Conservation (phyloP, 2,113 vertebrate genomes). For the Chionodraco myersi region DNA sequence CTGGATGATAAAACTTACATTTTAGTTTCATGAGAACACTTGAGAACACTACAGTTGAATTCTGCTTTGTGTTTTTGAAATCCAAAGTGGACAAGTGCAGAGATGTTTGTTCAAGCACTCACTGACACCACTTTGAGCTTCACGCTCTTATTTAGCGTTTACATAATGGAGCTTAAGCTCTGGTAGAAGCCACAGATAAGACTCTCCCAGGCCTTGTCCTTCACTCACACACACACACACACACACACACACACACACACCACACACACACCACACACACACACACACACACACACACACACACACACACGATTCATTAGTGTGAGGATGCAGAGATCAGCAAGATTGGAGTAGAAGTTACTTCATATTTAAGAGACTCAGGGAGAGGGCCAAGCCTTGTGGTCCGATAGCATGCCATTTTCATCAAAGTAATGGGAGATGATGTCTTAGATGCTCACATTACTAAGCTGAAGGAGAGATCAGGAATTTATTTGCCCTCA, state of each 20-base stretch:
- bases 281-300: conserved; percentile 7
- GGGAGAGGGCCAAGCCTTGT: conserved; percentile 55
- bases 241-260: conserved; percentile 17
- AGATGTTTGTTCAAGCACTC: conserved; percentile 55
- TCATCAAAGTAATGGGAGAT: conserved; percentile 74
- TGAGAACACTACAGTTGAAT: conserved; percentile 21
- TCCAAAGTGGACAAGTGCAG: conserved; percentile 46
- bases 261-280: background rate
- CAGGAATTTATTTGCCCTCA: conserved; percentile 51
- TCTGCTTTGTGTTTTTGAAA: conserved; percentile 45
- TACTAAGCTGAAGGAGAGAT: conserved; percentile 45
- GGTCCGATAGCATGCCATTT: conserved; percentile 72
- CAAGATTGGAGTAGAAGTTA: conserved; percentile 69
- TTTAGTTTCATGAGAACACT: conserved; percentile 41
- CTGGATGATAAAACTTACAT: conserved; percentile 27
- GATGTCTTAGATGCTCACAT: conserved; percentile 60
- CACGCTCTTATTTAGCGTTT: conserved; percentile 42
- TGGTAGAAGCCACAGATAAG: conserved; percentile 55
- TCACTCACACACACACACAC: conserved; percentile 1
- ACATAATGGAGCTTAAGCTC: conserved; percentile 66
- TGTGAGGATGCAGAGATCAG: conserved; percentile 75
- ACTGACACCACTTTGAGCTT: conserved; percentile 46
- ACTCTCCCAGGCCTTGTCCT: conserved; percentile 5
- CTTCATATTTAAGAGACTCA: conserved; percentile 78
- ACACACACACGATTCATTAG: conserved; percentile 73